These are phyloP conservation scores for Drosophila mauritiana DNA, from an alignment of 1,140 invertebrate genomes.

Conservation along the genomic window DNA sequence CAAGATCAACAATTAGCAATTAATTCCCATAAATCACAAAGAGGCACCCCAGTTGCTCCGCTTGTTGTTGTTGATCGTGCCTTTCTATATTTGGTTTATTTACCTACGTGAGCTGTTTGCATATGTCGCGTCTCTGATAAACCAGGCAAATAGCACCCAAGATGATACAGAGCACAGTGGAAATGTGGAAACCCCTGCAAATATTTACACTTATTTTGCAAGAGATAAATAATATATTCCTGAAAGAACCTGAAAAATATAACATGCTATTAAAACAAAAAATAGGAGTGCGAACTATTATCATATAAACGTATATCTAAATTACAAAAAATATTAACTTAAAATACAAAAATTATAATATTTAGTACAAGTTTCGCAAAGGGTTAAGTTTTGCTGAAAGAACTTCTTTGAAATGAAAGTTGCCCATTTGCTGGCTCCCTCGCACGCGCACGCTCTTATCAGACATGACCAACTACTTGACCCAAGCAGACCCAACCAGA, in stretches of 20 bases:
- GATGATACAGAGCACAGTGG: neutral
- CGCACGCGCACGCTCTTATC: slow-evolving; percentile 41
- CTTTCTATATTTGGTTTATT: slow-evolving; percentile 49
- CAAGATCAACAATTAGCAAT: slow-evolving; percentile 60
- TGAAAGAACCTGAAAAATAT: too few species aligned
- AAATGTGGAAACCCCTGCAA: slow-evolving; percentile 31
- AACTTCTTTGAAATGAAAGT: slow-evolving; percentile 52
- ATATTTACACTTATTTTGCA: slow-evolving; percentile 21
- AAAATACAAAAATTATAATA: too few species aligned
- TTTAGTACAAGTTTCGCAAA: neutral
- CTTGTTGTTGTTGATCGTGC: slow-evolving; percentile 25
- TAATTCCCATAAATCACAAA: slow-evolving; percentile 63
- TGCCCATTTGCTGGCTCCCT: slow-evolving; percentile 26
- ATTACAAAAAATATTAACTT: neutral
- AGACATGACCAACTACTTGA: slow-evolving; percentile 31
- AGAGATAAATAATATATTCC: neutral
- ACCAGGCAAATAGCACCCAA: slow-evolving; percentile 31
- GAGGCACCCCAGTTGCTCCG: slow-evolving; percentile 32
- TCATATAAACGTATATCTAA: too few species aligned
- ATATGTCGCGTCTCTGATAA: slow-evolving; percentile 42
- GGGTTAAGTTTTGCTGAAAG: slow-evolving; percentile 21
- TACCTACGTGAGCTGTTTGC: slow-evolving; percentile 49
- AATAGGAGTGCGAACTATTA: too few species aligned
- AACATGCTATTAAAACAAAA: too few species aligned
- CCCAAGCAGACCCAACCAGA: slow-evolving; percentile 31